A percentile compares a stretch with the other conserved stretches of the same genome.
phyloP scores from a whole-genome alignment of 2,797 vertebrate species.

The Loriculus beryllinus region DNA sequence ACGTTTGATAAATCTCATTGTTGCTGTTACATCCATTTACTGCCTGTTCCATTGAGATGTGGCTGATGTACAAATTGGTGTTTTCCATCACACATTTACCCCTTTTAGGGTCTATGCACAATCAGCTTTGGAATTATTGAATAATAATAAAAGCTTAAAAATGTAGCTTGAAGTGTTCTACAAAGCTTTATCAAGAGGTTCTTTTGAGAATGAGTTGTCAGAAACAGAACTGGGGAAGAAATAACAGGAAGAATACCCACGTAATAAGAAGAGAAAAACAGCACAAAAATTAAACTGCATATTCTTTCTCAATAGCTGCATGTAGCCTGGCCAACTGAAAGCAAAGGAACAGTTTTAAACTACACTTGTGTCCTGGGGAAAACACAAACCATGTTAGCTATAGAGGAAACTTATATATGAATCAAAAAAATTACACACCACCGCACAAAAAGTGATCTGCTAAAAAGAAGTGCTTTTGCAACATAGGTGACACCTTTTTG shows the following conservation, averaged over 20 bases:
- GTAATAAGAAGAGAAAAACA: background rate
- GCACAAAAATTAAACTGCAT: background rate
- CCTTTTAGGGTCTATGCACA: background rate
- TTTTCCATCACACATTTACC: background rate
- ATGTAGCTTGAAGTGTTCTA: background rate
- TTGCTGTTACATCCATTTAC: background rate
- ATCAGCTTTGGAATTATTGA: background rate
- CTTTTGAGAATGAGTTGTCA: background rate
- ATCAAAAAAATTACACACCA: background rate
- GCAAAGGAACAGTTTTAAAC: background rate
- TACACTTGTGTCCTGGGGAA: background rate
- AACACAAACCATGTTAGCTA: no score
- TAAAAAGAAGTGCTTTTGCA: background rate
- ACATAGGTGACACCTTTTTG: background rate
- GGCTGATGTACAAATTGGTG: fast-evolving
- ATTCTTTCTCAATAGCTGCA: background rate
- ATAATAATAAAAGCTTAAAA: background rate
- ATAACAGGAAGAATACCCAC: background rate
- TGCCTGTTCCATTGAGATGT: background rate
- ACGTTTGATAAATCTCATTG: background rate
- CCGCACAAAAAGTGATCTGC: background rate
- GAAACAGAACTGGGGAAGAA: background rate
- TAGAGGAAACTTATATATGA: background rate
- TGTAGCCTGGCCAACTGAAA: background rate
- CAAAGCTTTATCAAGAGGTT: background rate